Base-by-base conservation (phyloP, 2,888 invertebrate genomes). In the Rhingia campestris region DNA sequence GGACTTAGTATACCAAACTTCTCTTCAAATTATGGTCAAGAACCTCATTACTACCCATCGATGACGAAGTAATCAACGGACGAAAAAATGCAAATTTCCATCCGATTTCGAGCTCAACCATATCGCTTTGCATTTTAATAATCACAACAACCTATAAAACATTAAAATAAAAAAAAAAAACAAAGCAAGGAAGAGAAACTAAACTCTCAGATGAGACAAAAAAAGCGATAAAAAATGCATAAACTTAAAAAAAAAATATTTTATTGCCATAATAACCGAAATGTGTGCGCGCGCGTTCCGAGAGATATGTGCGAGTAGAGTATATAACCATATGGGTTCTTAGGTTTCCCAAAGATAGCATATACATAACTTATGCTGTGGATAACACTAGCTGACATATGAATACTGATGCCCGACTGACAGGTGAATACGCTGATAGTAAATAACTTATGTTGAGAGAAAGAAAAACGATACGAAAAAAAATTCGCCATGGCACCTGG, bases 111-210 rank as follows among this genome's bases (percentile, higher is more conserved):
- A 64, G 64, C 73, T 69, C 64, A 47, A 51, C 73, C 72, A 67
- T 64, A 79, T 47, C 82, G 82, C 82, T 82, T 82, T 82, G 82
- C 82, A 82, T 82, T 79, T 74, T 82, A 82, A 82, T 82, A 69
- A 82, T 77, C 82, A 79, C 66, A 69, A 79, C 63, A 79, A 73
- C 63, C 35, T 69, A 64, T 77, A 56, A 67, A 72, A 77, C 54
- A 67, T 56, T 47, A 63, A 69, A 61, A 53, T 4, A 32, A 63
- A 47, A 47, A 67, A 45, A 56, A 59, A 58, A 49, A 64, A 1
- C 33, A 66, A 59, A 67, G 12, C 74, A 67, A 81, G 74, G 80
- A 80, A 80, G 79, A 79, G 73, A 80, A 73, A 74, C 47, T 22
- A 4, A 80, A 33, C 33, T 22, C 30, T 33, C 41, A 35, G 39